Percentiles rank a stretch among this genome's conserved stretches.
Conservation (phyloP, 2,113 vertebrate species). For the Leptosomus discolor region DNA sequence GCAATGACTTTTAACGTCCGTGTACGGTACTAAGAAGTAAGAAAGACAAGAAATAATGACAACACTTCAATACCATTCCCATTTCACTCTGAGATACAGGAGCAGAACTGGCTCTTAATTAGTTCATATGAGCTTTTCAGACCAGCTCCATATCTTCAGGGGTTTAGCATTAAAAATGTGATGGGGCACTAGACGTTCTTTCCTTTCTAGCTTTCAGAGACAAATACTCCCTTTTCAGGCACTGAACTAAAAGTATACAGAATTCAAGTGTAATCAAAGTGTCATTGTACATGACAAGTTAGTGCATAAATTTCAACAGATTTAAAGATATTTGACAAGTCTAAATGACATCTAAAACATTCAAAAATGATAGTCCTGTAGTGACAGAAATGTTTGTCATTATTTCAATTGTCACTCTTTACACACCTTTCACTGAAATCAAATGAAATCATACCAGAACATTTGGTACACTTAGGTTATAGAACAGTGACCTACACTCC, state of each 20-base stretch:
- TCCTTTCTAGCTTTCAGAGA: not conserved
- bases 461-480: not conserved
- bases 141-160: not conserved
- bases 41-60: not conserved
- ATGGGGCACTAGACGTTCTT: not conserved
- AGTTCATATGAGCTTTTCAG: not conserved
- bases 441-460: not conserved
- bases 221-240: not conserved
- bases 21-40: not conserved
- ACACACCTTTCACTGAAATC: not conserved
- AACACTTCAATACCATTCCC: not conserved
- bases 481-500: not conserved
- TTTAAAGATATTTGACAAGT: not conserved
- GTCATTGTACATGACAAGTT: not conserved
- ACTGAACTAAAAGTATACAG: not conserved
- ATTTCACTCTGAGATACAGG: not conserved
- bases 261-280: not conserved
- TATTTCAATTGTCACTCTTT: not conserved
- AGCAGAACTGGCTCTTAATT: not conserved
- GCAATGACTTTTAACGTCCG: not conserved
- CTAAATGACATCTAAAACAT: not conserved
- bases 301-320: not conserved
- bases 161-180: not conserved
- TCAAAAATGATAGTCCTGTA: not conserved
- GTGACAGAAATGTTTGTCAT: not conserved